Conservation (phyloP, 64 coral and sea anemone species). For the Pocillopora verrucosa region DNA sequence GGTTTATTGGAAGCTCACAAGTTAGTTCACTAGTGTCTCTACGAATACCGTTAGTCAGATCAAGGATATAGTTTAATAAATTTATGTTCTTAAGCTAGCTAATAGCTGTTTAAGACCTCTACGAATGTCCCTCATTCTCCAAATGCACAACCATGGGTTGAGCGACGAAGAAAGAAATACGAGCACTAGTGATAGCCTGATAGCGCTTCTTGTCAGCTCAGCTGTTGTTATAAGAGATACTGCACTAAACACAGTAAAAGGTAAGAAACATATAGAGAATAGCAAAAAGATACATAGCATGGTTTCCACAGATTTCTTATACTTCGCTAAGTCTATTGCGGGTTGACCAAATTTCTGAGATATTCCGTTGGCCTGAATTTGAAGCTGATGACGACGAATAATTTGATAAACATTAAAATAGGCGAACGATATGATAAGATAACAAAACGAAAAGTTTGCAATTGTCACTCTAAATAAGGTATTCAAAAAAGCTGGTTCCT, state of each 20-base stretch:
- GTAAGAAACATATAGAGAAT: neutral
- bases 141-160: neutral
- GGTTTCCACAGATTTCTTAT: slow-evolving; percentile 3
- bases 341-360: neutral
- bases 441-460: neutral
- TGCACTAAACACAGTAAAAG: neutral
- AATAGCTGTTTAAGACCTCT: neutral
- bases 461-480: neutral
- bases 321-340: slow-evolving; percentile 15
- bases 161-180: slow-evolving; percentile 6
- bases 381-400: neutral
- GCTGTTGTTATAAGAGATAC: neutral
- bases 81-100: no score
- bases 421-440: neutral
- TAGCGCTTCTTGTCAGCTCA: neutral
- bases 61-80: no score
- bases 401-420: slow-evolving; percentile 14
- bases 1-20: no score
- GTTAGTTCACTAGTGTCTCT: no score
- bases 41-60: no score
- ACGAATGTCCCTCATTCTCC: slow-evolving; percentile 23
- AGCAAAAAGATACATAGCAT: neutral
- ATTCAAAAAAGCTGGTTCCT: neutral
- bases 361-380: neutral
- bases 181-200: neutral